Conservation (phyloP, 2,888 invertebrate species). For the Prenolepis imparis region DNA sequence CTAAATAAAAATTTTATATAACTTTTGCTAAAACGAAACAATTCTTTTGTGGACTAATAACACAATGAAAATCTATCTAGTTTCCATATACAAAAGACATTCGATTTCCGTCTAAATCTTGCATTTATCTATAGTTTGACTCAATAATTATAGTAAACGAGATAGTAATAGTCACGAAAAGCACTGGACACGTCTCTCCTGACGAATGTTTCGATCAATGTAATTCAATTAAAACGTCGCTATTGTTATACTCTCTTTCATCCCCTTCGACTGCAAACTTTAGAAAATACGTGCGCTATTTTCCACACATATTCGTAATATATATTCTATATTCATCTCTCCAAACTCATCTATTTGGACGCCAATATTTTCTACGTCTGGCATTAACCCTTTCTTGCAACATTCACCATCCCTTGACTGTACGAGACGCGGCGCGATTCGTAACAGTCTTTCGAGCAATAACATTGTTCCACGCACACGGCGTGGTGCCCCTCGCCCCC, state of each 20-base stretch:
- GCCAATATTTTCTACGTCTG: background rate
- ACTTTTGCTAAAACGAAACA: background rate
- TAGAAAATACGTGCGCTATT: slow-evolving; percentile 6
- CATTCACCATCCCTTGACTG: background rate
- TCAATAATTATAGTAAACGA: slow-evolving; percentile 68
- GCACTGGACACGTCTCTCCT: slow-evolving; percentile 66
- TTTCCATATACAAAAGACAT: background rate
- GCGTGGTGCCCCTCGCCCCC: background rate
- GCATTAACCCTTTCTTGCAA: slow-evolving; percentile 1
- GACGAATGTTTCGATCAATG: slow-evolving; percentile 63
- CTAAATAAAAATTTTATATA: background rate
- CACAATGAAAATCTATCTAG: background rate
- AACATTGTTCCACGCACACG: slow-evolving; percentile 39
- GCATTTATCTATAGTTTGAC: slow-evolving; percentile 29
- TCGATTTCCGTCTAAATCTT: background rate
- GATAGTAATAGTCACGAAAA: slow-evolving; percentile 62
- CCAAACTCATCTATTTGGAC: background rate
- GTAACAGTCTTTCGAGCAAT: slow-evolving; percentile 21
- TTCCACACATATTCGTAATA: slow-evolving; percentile 1
- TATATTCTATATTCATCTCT: background rate
- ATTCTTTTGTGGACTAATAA: background rate
- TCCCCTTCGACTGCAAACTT: slow-evolving; percentile 25
- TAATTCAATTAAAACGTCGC: slow-evolving; percentile 74
- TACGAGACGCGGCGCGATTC: slow-evolving; percentile 12
- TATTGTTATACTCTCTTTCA: slow-evolving; percentile 57